These are phyloP conservation scores for Symphodus melops DNA, from an alignment of 2,113 vertebrate species.

Conservation along the genomic window DNA sequence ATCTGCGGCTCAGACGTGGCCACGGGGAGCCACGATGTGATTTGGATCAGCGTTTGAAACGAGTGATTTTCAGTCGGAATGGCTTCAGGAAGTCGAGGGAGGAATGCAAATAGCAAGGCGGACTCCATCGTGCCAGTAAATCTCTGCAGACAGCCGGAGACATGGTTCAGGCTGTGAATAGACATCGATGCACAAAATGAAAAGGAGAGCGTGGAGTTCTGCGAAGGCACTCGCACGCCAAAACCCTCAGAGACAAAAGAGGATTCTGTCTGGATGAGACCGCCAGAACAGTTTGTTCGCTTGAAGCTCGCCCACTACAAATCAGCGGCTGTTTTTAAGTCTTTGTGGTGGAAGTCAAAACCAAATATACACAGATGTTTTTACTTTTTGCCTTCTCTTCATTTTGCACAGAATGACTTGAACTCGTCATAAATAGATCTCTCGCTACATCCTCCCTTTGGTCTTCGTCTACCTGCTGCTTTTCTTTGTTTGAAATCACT, in stretches of 20 bases:
- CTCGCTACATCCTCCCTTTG: no score
- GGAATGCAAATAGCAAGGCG: slow-evolving; percentile 36
- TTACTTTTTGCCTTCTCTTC: no score
- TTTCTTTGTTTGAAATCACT: no score
- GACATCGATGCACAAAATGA: slow-evolving; percentile 2
- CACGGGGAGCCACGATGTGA: not conserved
- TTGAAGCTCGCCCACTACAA: not conserved
- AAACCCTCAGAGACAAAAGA: slow-evolving; percentile 20
- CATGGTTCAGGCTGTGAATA: slow-evolving; percentile 28
- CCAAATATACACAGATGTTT: no score
- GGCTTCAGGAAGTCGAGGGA: slow-evolving; percentile 27
- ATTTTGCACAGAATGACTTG: no score
- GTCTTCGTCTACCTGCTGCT: no score
- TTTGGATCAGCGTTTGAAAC: slow-evolving; percentile 15
- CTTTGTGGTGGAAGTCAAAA: no score
- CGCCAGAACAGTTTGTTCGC: slow-evolving; percentile 1
- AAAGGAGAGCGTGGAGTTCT: slow-evolving; percentile 30
- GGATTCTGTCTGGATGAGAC: slow-evolving; percentile 18
- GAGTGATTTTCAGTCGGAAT: slow-evolving; percentile 23
- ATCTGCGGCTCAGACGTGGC: slow-evolving; percentile 19
- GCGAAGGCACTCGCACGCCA: not conserved
- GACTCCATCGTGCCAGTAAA: slow-evolving; percentile 12
- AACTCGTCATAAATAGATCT: no score
- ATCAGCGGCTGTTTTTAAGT: not conserved
- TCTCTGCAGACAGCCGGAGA: slow-evolving; percentile 13